Conservation (phyloP, 2,113 vertebrate genomes). For the Myocastor coypus region DNA sequence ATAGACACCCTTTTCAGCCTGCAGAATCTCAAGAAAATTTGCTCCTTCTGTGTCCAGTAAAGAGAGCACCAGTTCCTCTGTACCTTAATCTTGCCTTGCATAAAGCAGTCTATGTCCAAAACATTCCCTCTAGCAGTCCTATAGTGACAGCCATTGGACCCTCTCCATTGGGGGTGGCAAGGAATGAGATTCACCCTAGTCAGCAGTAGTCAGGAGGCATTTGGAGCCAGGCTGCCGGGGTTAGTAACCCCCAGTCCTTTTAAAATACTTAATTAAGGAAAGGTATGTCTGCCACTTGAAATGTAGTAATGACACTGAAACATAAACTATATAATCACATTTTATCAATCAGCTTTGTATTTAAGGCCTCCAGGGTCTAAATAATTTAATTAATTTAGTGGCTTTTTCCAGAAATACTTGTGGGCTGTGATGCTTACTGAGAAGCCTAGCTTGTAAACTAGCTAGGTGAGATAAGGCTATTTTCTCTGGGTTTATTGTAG, state of each 20-base stretch:
- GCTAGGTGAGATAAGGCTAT: not conserved
- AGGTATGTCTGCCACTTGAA: constrained; percentile 30
- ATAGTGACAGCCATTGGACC: not conserved
- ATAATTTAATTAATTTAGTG: constrained; percentile 51
- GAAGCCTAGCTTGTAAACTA: constrained; percentile 44
- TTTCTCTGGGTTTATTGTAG: constrained; percentile 52
- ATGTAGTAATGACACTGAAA: constrained; percentile 30
- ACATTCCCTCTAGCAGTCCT: not conserved
- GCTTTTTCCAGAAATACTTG: constrained; percentile 22
- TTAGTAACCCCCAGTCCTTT: constrained; percentile 10
- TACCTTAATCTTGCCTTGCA: not conserved
- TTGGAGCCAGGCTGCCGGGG: constrained; percentile 1
- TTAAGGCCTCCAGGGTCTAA: not conserved
- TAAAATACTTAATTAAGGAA: constrained; percentile 39
- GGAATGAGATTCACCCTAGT: not conserved
- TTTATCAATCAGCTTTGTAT: not conserved
- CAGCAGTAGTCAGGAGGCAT: not conserved
- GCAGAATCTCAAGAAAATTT: not conserved
- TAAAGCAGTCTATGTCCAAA: not conserved
- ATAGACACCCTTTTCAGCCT: not conserved
- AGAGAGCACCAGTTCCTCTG: not conserved
- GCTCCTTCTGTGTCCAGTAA: not conserved
- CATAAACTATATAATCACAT: not conserved
- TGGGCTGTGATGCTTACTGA: not conserved
- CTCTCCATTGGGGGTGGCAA: not conserved